Evolutionary conservation across 2,797 vertebrate genomes (phyloP).

Genomic region (Aphelocoma californica): DNA sequence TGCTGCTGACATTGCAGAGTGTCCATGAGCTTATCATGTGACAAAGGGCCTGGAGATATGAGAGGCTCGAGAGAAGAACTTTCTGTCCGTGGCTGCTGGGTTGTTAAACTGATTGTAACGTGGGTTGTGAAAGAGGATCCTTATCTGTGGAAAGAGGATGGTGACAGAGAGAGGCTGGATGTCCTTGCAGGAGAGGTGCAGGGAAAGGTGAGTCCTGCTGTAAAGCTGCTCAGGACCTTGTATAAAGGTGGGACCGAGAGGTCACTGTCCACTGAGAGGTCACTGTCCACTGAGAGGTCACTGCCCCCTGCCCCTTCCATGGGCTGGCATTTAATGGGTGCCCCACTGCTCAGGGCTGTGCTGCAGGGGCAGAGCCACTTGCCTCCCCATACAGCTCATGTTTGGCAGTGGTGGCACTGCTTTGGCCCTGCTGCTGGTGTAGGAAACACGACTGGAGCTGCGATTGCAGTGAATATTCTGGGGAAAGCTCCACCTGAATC

Average conservation of each 20-base stretch:
- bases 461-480: background rate
- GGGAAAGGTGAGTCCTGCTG: background rate
- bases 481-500: background rate
- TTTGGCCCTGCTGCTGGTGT: background rate
- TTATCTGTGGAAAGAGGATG: fast-evolving
- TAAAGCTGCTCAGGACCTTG: background rate
- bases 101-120: background rate
- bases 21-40: fast-evolving
- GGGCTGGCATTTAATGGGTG: background rate
- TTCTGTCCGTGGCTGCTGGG: background rate
- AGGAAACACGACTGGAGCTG: background rate
- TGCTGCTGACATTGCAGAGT: background rate
- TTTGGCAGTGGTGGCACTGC: background rate
- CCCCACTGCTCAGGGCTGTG: background rate
- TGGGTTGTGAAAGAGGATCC: background rate
- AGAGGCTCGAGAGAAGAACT: background rate
- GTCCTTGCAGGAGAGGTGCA: background rate
- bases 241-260: background rate
- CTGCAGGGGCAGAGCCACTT: background rate
- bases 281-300: background rate
- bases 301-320: fast-evolving
- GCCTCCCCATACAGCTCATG: fast-evolving
- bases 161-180: fast-evolving
- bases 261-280: background rate
- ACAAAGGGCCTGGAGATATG: background rate